These are phyloP conservation scores for Sorex maritimensis DNA, from an alignment of 2,797 vertebrate genomes.

Conservation along the genomic window DNA sequence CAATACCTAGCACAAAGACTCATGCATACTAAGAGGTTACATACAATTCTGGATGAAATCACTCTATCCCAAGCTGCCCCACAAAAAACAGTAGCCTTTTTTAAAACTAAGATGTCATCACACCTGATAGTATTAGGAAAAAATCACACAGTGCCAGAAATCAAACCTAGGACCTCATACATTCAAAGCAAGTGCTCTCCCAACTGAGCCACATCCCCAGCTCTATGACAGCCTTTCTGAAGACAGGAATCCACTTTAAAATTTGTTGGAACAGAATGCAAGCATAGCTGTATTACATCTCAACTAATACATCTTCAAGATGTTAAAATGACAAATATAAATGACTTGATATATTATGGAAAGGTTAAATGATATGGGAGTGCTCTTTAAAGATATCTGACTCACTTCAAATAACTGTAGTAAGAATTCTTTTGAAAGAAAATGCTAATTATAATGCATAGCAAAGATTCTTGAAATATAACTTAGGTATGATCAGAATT, in stretches of 20 bases:
- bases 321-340: conserved; percentile 41
- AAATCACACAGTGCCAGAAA: no score
- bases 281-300: not conserved
- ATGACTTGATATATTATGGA: conserved; percentile 32
- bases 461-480: conserved; percentile 52
- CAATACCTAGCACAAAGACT: not conserved
- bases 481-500: conserved; percentile 27
- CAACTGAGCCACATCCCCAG: no score
- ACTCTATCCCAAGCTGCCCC: not conserved
- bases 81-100: no score
- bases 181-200: no score
- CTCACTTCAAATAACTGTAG: conserved; percentile 50
- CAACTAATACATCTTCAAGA: conserved; percentile 12
- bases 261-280: conserved; percentile 13
- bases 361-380: not conserved
- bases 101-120: no score
- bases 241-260: not conserved
- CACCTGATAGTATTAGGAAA: no score
- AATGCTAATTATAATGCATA: conserved; percentile 36
- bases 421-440: conserved; percentile 11
- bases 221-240: not conserved
- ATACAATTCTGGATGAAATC: not conserved
- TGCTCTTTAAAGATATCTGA: conserved; percentile 39
- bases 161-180: not conserved
- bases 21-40: not conserved